Conservation (phyloP, 2,113 vertebrate species). For the Clarias batrachus region DNA sequence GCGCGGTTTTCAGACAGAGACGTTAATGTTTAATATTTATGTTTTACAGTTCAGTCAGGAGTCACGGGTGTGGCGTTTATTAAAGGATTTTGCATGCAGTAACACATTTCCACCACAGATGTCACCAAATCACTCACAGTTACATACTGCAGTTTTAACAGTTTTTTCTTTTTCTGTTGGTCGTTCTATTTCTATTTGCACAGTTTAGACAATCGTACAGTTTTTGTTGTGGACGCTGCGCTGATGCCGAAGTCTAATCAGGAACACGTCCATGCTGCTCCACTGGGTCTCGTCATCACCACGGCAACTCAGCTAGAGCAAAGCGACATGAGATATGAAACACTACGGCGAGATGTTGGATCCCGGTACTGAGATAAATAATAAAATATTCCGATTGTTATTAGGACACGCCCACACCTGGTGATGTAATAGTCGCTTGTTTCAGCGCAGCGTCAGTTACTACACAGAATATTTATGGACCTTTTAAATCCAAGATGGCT, state of each 20-base stretch:
- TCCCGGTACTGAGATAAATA: neutral
- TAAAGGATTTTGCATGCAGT: neutral
- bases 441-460: neutral
- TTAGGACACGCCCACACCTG: neutral
- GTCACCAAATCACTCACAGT: neutral
- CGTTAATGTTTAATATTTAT: neutral
- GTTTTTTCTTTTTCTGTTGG: neutral
- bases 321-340: neutral
- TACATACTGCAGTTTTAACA: neutral
- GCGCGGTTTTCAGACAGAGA: neutral
- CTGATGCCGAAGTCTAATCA: neutral
- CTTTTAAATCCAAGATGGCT: conserved; percentile 13
- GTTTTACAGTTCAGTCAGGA: neutral
- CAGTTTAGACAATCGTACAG: conserved; percentile 3
- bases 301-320: neutral
- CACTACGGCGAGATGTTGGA: neutral
- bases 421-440: neutral
- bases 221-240: neutral
- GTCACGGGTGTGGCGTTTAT: neutral
- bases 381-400: neutral
- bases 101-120: neutral
- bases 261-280: neutral
- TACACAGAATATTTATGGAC: neutral
- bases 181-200: neutral
- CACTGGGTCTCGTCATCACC: neutral